phyloP scores from a whole-genome alignment of 2,113 vertebrate species.

The Accipiter cooperii region DNA sequence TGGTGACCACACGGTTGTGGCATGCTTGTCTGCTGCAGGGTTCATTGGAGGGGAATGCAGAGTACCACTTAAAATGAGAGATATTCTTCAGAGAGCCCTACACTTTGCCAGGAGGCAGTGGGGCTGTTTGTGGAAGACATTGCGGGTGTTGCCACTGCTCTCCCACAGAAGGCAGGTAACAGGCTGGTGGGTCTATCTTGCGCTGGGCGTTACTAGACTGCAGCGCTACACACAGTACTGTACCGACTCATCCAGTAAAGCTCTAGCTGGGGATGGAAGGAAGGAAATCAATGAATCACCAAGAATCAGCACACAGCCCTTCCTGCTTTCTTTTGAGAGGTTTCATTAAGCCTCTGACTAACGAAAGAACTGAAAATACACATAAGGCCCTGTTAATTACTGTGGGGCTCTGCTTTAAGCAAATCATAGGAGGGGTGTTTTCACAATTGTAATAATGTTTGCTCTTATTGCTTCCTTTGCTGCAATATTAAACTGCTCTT shows the following conservation, averaged over 20 bases:
- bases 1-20: neutral
- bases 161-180: rapidly evolving
- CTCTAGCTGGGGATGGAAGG: neutral
- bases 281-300: slow-evolving; percentile 52
- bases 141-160: neutral
- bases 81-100: neutral
- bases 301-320: slow-evolving; percentile 1
- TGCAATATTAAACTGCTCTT: neutral
- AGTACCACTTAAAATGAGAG: neutral
- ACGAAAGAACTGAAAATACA: neutral
- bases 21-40: neutral
- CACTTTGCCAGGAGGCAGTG: rapidly evolving
- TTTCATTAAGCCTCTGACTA: neutral
- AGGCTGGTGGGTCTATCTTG: neutral
- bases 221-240: rapidly evolving
- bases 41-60: neutral
- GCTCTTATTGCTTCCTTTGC: neutral
- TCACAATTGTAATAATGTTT: neutral
- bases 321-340: slow-evolving; percentile 32
- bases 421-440: neutral
- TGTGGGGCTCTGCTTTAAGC: neutral
- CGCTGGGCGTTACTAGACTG: neutral
- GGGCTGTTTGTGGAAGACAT: neutral
- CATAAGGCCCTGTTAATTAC: neutral
- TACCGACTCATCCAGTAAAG: neutral